phyloP scores from a whole-genome alignment of 2,113 vertebrate species.

The Mus spicilegus region DNA sequence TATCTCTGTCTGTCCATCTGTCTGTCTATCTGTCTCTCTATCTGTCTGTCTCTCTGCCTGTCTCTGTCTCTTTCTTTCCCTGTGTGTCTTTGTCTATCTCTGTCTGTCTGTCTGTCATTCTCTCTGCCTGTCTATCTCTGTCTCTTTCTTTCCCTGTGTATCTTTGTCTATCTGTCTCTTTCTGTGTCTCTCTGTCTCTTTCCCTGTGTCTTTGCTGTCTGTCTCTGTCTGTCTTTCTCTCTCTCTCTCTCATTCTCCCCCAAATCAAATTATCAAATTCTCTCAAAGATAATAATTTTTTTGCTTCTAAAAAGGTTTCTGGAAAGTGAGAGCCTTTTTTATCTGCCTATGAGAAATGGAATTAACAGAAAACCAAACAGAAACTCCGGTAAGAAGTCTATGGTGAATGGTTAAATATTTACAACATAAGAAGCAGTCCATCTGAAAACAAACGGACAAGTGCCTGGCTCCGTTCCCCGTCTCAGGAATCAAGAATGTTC shows the following conservation, averaged over 20 bases:
- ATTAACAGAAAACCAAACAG: constrained; percentile 52
- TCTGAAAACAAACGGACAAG: constrained; percentile 65
- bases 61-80: no score
- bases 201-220: neutral
- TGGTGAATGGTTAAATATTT: constrained; percentile 72
- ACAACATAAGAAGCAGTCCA: constrained; percentile 62
- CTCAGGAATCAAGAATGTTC: constrained; percentile 71
- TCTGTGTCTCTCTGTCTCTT: neutral
- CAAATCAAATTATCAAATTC: constrained; percentile 8
- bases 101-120: no score
- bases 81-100: no score
- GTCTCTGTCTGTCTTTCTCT: neutral
- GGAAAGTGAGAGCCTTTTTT: constrained; percentile 28
- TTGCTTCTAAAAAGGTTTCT: constrained; percentile 54
- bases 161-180: neutral
- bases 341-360: constrained; percentile 8
- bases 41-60: neutral
- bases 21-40: neutral
- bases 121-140: fast-evolving
- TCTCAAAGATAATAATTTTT: neutral
- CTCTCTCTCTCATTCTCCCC: neutral
- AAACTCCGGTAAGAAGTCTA: constrained; percentile 57
- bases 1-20: neutral
- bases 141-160: no score
- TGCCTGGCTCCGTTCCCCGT: constrained; percentile 57